Percentiles rank a stretch among this genome's conserved stretches.
Evolutionary conservation across 2,888 invertebrate genomes (phyloP).

Genomic region (Drosophila buzzatii): DNA sequence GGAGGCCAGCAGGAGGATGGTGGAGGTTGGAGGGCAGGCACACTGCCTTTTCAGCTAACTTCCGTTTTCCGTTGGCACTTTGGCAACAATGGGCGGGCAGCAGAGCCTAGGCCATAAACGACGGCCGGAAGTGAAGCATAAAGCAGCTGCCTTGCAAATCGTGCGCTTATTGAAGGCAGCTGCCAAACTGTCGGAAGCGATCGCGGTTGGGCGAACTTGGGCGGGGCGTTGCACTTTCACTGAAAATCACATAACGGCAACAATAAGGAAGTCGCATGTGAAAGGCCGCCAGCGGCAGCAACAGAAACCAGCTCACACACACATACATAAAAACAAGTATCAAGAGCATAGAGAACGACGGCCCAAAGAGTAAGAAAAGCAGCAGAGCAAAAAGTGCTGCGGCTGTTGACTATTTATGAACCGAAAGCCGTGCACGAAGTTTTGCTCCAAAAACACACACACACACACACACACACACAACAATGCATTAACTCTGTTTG

Average conservation of each 20-base stretch:
- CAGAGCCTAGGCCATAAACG: conserved; percentile 41
- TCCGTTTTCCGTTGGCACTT: conserved; percentile 72
- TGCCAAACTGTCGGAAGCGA: conserved; percentile 41
- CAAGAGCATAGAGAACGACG: neutral
- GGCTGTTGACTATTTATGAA: conserved; percentile 65
- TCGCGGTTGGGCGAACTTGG: neutral
- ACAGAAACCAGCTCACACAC: conserved; percentile 9
- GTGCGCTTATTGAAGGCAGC: conserved; percentile 44
- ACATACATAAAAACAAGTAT: neutral
- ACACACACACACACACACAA: conserved; percentile 1
- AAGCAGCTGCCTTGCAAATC: conserved; percentile 28
- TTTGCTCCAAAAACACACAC: conserved; percentile 21
- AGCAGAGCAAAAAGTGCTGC: conserved; percentile 14
- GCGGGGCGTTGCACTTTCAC: conserved; percentile 49
- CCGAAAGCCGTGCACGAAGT: conserved; percentile 51
- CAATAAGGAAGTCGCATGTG: conserved; percentile 80
- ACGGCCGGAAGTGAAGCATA: conserved; percentile 47
- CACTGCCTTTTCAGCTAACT: conserved; percentile 35
- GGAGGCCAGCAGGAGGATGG: neutral
- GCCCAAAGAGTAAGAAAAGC: neutral
- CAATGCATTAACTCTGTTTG: conserved; percentile 12
- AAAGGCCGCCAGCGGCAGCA: conserved; percentile 46
- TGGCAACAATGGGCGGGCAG: conserved; percentile 50
- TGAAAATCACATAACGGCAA: conserved; percentile 68
- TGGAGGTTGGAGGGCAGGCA: neutral